Conservation (phyloP, 2,797 vertebrate genomes). For the Salmo trutta region DNA sequence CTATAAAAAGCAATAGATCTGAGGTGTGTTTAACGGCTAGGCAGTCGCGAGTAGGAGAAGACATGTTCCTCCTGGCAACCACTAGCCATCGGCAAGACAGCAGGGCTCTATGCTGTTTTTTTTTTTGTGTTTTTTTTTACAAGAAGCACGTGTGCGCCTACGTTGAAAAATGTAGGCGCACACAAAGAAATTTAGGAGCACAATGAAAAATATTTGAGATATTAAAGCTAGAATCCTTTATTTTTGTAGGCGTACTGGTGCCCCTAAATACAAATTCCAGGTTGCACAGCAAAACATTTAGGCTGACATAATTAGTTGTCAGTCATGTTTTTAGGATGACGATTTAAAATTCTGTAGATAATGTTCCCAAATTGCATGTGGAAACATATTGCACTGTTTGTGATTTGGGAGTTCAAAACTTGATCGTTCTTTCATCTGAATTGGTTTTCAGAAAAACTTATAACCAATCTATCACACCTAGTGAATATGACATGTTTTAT, state of each 20-base stretch:
- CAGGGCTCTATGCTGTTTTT: too few relatives aligned
- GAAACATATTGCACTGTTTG: neutral
- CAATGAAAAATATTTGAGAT: too few relatives aligned
- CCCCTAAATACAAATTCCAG: too few relatives aligned
- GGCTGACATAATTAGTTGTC: neutral
- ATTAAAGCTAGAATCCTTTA: too few relatives aligned
- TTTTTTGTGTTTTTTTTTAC: too few relatives aligned
- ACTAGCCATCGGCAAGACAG: neutral
- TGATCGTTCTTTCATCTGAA: constrained; percentile 11
- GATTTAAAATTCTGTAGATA: neutral
- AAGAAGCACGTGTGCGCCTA: too few relatives aligned
- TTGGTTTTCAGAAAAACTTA: constrained; percentile 6
- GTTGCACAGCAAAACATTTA: too few relatives aligned
- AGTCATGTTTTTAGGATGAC: neutral
- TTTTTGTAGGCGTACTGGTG: too few relatives aligned
- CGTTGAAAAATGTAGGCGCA: too few relatives aligned
- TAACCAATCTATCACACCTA: neutral
- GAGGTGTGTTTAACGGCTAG: neutral
- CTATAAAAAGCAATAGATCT: constrained; percentile 8
- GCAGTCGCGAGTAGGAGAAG: neutral
- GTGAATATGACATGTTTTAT: constrained; percentile 5
- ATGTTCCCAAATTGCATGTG: neutral
- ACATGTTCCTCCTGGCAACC: constrained; percentile 24
- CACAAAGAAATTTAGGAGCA: too few relatives aligned
- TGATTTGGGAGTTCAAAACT: neutral